A percentile compares a stretch with the other conserved stretches of the same genome.
phyloP scores from a whole-genome alignment of 1,140 invertebrate genomes.

The Drosophila pseudoananassae region DNA sequence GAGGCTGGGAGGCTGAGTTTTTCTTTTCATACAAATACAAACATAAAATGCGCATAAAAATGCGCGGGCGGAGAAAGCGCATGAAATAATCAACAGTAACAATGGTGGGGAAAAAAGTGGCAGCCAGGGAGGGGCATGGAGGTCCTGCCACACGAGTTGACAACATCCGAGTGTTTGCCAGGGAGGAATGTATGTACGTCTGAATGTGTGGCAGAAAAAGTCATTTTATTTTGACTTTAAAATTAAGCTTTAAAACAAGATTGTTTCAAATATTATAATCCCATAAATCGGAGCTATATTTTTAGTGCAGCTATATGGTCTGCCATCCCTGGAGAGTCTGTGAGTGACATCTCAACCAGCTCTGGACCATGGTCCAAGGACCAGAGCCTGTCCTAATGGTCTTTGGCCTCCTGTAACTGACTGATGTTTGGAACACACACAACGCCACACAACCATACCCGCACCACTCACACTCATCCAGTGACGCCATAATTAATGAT shows the following conservation, averaged over 20 bases:
- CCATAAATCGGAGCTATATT: background rate
- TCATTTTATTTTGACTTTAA: background rate
- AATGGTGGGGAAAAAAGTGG: conserved; percentile 32
- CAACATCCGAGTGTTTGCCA: conserved; percentile 64
- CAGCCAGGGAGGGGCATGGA: background rate
- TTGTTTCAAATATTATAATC: background rate
- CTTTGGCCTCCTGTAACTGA: conserved; percentile 76
- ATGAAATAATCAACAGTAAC: conserved; percentile 81
- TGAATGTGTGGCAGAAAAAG: background rate
- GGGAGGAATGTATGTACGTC: background rate
- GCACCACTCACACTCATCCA: conserved; percentile 51
- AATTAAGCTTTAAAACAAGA: background rate
- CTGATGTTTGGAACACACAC: conserved; percentile 77
- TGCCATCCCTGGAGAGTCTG: conserved; percentile 21
- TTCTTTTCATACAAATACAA: conserved; percentile 73
- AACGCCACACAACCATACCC: background rate
- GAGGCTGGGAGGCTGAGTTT: conserved; percentile 20
- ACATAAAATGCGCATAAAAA: conserved; percentile 82
- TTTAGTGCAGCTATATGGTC: background rate
- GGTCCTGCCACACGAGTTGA: conserved; percentile 61
- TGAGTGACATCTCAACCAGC: conserved; percentile 77
- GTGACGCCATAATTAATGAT: conserved; percentile 78
- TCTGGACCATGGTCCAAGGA: conserved; percentile 21
- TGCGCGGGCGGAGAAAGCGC: conserved; percentile 65
- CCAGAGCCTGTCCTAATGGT: conserved; percentile 60